Evolutionary conservation across 2,797 vertebrate species (phyloP), one percentile per base, ranked within the genome.

Genomic region (Bucorvus abyssinicus): DNA sequence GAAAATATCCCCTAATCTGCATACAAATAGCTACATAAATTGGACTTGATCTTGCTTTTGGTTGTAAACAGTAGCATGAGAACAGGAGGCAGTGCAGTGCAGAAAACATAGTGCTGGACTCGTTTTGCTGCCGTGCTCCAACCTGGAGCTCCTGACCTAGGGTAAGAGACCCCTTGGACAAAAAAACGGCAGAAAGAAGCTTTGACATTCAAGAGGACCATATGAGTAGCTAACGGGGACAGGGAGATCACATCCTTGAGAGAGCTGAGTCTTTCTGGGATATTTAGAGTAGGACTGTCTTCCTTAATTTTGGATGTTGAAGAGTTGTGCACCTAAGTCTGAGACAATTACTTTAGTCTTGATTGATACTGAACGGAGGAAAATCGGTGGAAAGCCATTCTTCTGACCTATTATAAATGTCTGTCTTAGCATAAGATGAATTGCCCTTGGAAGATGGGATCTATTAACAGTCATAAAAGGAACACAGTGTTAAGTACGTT

Each of bases 1-100:
- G 94, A 97, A 97, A 96, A 96, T 95, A 95, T 90, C 90, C 55
- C 74, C 70, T 78, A 93, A 96, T 97, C 97, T 97, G 77, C 97
- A 97, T 97, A 95, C 95, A 97, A 97, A 97, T 94, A 97, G 90
- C 92, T 89, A 80, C 90, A 92, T 95, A 96, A 96, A 97, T 97
- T 97, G 85, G 91, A 47, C 90, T 95, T 93, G 65, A 95, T 94
- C 87, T 97, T 95, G 95, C 82, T 95, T 95, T 78, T 88, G 83
- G 70, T 95, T 96, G 78, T 96, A 96, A 97, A 97, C 84, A 96
- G 84, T 93, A 80, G 49, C 67, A 79, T 64, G 86, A 76, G 63
- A 95, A 75, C 65, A 95, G 94, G 91, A 95, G 84, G 90, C 45
- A 86, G 70, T 53, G 42, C 36, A 38, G 16, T 45, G 22, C 60